These are phyloP conservation scores for Drosophila carrolli DNA, from an alignment of 1,140 invertebrate species.

Conservation along the genomic window DNA sequence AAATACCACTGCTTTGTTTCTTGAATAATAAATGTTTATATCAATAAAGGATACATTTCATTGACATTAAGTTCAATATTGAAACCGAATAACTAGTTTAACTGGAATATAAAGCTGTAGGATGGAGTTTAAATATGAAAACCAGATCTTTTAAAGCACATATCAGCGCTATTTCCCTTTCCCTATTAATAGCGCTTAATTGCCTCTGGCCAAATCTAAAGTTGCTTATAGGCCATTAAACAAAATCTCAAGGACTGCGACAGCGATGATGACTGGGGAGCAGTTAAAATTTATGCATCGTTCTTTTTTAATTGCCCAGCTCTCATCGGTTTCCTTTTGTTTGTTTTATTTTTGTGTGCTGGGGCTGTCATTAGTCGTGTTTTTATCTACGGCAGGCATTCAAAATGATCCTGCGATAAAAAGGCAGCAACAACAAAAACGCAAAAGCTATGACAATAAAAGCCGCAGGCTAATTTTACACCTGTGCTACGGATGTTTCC, in stretches of 20 bases:
- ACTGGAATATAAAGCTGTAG: neutral
- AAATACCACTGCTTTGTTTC: no score
- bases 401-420: slow-evolving; percentile 67
- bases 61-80: neutral
- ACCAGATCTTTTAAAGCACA: neutral
- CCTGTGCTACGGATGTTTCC: slow-evolving; percentile 57
- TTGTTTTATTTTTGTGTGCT: slow-evolving; percentile 4
- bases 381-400: slow-evolving; percentile 61
- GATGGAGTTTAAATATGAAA: neutral
- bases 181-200: slow-evolving; percentile 21
- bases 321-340: slow-evolving; percentile 13
- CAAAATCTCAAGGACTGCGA: slow-evolving; percentile 47
- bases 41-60: no score
- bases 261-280: slow-evolving; percentile 13
- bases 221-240: slow-evolving; percentile 35
- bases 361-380: slow-evolving; percentile 60
- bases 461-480: slow-evolving; percentile 72
- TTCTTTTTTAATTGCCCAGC: slow-evolving; percentile 56
- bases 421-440: slow-evolving; percentile 29
- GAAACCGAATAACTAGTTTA: neutral
- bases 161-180: neutral
- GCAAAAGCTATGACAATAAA: slow-evolving; percentile 60
- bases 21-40: no score
- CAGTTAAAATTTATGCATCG: slow-evolving; percentile 58
- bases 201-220: slow-evolving; percentile 7